Evolutionary conservation across 2,888 invertebrate species (phyloP), one percentile per base, ranked within the genome.

Genomic region (Blera fallax): DNA sequence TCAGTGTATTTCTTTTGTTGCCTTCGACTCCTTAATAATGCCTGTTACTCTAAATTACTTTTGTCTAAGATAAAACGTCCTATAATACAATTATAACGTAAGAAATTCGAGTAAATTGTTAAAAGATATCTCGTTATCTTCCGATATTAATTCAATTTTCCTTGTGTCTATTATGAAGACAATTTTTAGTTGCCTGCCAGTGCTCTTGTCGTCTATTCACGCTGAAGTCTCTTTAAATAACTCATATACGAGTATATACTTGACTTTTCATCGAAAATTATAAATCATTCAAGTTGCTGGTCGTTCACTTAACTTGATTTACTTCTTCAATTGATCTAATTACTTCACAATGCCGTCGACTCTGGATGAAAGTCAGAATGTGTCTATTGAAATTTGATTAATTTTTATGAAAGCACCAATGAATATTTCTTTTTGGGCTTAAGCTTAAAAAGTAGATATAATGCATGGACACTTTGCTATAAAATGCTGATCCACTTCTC

Each of bases 291-390:
- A 62, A 29, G 29, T 27, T 40, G 32, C 8, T 48, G 14, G 48
- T 21, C 16, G 32, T 14, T 6, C n/a, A 40, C n/a, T 16, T 34
- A 34, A 60, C 34, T 37, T 37, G 50, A 72, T 48, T 34, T 37
- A 37, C 18, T 40, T 37, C 27, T n/a, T 45, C 27, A 50, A 29
- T 60, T 60, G 48, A 60, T 60, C 6, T 21, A 67, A 50, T 52
- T 52, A 88, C 88, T 16, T 34, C 50, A 50, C 52, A 40, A 37
- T 62, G 43, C 1, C 37, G 5, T 27, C 11, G 11, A 37, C 10
- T 24, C 4, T 40, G 24, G 48, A 50, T 21, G 34, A n/a, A 62
- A 37, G 18, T 27, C 2, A 34, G 18, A 52, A 43, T 52, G 18
- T 21, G 43, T 43, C 43, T 52, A 40, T 58, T 27, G 40, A 24